These are phyloP conservation scores for Pimephales promelas DNA, from an alignment of 2,113 vertebrate genomes.

Conservation along the genomic window DNA sequence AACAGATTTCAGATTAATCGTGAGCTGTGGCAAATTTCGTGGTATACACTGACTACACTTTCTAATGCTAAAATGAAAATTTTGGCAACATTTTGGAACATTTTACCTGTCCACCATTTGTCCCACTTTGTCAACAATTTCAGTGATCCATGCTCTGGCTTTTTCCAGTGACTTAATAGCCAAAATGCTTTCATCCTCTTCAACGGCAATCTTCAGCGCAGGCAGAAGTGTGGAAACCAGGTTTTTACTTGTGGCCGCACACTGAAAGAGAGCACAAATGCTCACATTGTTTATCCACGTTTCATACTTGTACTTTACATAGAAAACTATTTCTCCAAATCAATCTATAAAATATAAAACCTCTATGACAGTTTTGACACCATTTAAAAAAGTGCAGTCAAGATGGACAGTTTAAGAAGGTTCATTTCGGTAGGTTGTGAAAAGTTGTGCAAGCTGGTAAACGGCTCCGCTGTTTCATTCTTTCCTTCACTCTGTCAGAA, in stretches of 20 bases:
- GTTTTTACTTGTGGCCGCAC: constrained; percentile 26
- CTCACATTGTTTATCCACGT: neutral
- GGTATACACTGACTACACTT: neutral
- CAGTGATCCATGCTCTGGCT: constrained; percentile 16
- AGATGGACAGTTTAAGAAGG: too few species aligned
- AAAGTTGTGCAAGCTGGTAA: too few species aligned
- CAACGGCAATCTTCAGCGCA: neutral
- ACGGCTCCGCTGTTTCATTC: too few species aligned
- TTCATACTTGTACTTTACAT: neutral
- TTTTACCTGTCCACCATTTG: neutral
- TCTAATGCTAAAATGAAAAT: neutral
- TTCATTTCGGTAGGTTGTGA: too few species aligned
- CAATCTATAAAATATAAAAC: too few species aligned
- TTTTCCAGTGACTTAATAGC: constrained; percentile 29
- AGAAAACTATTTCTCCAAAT: neutral
- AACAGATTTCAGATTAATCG: neutral
- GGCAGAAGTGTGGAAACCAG: constrained; percentile 11
- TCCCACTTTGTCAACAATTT: constrained; percentile 11
- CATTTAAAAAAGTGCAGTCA: too few species aligned
- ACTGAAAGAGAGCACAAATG: constrained; percentile 4
- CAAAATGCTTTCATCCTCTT: neutral
- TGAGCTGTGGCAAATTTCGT: neutral
- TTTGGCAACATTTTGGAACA: neutral
- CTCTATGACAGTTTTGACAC: too few species aligned
- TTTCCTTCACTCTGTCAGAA: too few species aligned